These are phyloP conservation scores for Oreocharis arfaki DNA, from an alignment of 2,113 vertebrate genomes.

Conservation along the genomic window DNA sequence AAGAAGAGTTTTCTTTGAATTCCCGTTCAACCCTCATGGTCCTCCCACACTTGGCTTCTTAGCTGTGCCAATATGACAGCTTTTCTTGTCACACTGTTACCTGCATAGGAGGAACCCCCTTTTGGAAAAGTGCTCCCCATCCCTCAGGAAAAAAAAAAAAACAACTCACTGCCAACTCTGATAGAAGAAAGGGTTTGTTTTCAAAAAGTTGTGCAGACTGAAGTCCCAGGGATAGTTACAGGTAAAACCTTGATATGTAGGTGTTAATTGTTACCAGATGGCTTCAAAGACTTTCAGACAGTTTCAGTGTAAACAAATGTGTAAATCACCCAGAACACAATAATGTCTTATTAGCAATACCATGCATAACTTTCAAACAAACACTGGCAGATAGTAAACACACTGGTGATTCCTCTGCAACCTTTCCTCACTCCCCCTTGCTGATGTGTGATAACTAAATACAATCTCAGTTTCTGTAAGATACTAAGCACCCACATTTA, in stretches of 20 bases:
- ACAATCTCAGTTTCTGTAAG: background rate
- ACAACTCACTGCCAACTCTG: background rate
- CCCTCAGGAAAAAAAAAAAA: background rate
- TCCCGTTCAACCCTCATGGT: background rate
- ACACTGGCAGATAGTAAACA: background rate
- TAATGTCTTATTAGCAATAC: background rate
- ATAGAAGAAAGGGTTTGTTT: background rate
- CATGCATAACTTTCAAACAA: background rate
- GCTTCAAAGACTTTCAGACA: constrained; percentile 42
- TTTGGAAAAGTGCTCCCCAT: background rate
- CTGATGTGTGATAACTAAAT: background rate
- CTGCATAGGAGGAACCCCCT: background rate
- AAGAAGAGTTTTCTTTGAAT: background rate
- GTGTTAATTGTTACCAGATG: constrained; percentile 49
- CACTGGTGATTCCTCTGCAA: background rate
- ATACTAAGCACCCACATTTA: background rate
- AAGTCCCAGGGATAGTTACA: background rate
- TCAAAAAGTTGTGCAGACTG: background rate
- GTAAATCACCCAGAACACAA: background rate
- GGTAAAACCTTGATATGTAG: constrained; percentile 10
- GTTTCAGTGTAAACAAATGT: constrained; percentile 13
- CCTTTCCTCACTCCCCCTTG: background rate
- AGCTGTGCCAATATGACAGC: background rate
- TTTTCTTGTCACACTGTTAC: background rate
- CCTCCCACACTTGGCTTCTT: background rate